Evolutionary conservation across 2,797 vertebrate genomes (phyloP), one percentile per base, ranked within the genome.

Genomic region (Vireo griseus): DNA sequence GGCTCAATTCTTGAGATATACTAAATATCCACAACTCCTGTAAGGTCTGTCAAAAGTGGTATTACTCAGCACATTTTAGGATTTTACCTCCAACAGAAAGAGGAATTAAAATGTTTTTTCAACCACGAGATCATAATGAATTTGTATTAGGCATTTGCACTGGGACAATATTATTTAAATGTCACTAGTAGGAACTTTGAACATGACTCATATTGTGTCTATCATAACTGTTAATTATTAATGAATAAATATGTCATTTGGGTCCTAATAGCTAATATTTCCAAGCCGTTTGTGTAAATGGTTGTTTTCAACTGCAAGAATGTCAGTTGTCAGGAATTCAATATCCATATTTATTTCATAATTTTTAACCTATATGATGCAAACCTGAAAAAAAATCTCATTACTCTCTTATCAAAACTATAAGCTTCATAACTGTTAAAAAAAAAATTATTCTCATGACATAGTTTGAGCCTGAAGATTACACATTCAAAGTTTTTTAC

Each of bases 221-320:
- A 37, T 75, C 63, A 69, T 52, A 87, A 79, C n/a, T 68, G 55
- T 94, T 88, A 96, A 94, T 95, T 96, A 86, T 90, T 93, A 91
- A 96, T 92, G 45, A 94, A 85, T 57, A 91, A 96, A 54, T 45
- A 69, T 18, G 14, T 62, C 20, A 63, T 76, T 78, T 90, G 82
- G 37, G 55, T 84, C 47, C 21, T 73, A 77, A 66, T 9, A 59
- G 76, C 33, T 88, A 90, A 39, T 86, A 86, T 66, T 94, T 76
- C 33, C 29, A 91, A 28, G 35, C 63, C 40, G 75, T 78, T 94
- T 78, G 47, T 81, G 13, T 78, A 81, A 92, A 89, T 45, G 54
- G 65, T 22, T 90, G n/a, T 51, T 94, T 94, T 91, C 72, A 81
- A 24, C 31, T 54, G 29, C 48, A 21, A 92, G 31, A 80, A 37